These are phyloP conservation scores for Drosophila elegans DNA, from an alignment of 1,140 invertebrate species.

Conservation along the genomic window DNA sequence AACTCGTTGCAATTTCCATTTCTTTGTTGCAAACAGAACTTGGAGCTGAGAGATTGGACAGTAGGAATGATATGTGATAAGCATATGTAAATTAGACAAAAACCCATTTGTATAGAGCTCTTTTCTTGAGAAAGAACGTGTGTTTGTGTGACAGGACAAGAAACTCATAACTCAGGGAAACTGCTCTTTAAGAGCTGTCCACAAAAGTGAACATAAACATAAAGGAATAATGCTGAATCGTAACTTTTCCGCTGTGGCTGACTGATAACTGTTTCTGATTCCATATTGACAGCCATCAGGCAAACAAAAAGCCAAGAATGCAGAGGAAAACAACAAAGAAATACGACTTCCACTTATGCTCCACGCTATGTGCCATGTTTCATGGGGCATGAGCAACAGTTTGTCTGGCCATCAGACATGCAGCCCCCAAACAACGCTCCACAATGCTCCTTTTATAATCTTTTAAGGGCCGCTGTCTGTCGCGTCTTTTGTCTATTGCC, in stretches of 20 bases:
- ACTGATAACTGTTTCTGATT: slow-evolving; percentile 33
- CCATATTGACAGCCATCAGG: slow-evolving; percentile 19
- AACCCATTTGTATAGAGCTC: slow-evolving; percentile 19
- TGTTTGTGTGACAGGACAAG: slow-evolving; percentile 40
- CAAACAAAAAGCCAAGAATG: slow-evolving; percentile 5
- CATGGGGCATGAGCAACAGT: slow-evolving; percentile 51
- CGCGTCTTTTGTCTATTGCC: slow-evolving; percentile 73
- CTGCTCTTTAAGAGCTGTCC: slow-evolving; percentile 13
- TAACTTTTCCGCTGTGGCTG: slow-evolving; percentile 29
- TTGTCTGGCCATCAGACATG: slow-evolving; percentile 42
- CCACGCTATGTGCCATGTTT: slow-evolving; percentile 28
- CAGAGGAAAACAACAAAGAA: slow-evolving; percentile 14
- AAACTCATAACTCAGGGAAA: slow-evolving; percentile 47
- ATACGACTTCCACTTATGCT: slow-evolving; percentile 47
- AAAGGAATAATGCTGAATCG: slow-evolving; percentile 46
- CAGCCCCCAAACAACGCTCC: slow-evolving; percentile 17
- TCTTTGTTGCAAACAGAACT: slow-evolving; percentile 32
- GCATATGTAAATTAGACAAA: slow-evolving; percentile 40
- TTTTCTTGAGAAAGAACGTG: slow-evolving; percentile 4
- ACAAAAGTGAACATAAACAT: slow-evolving; percentile 37
- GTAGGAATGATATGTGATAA: slow-evolving; percentile 40
- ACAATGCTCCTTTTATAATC: slow-evolving; percentile 66
- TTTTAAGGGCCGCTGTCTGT: slow-evolving; percentile 65
- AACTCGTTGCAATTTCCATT: slow-evolving; percentile 48
- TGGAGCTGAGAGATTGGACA: slow-evolving; percentile 23